Base-by-base conservation (phyloP, 1,140 invertebrate genomes). In the Holcopasites calliopsidis region DNA sequence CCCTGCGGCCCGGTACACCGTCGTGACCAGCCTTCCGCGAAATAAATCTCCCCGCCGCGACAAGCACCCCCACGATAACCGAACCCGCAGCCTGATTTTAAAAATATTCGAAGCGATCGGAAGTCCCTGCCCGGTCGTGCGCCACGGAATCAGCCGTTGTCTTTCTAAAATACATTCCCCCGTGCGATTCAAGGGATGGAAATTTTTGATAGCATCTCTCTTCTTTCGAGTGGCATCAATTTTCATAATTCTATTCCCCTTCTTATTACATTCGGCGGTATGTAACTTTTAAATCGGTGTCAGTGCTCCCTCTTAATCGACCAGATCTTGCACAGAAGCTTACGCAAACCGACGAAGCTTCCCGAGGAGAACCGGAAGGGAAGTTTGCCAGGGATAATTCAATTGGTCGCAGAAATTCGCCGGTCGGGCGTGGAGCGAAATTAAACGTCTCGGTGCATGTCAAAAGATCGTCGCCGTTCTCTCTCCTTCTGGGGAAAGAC, bases 371-470 rank as follows among this genome's bases (percentile, higher is more conserved):
- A 23, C 1, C 42, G 42, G 60, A 23, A 21, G 38, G 8, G 40
- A 79, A 78, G 78, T 80, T 80, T 38, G 68, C 58, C 44, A 55
- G n/a, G 31, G 57, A 50, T 50, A 50, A 66, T 78, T 76, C 73
- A 65, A 81, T 80, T 81, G 42, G 42, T 74, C 40, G 44, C 10
- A 64, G 75, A 58, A 50, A 65, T 69, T 58, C 40, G 28, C 42
- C n/a, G 18, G 35, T 5, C 33, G 21, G n/a, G 40, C 33, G 38
- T 18, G 10, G 40, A 11, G 54, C 35, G 21, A 62, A 80, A 80
- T 81, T 81, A 81, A 81, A 81, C 52, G 71, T 76, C 71, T 76
- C 57, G 58, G 49, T 33, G 68, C 64, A 76, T 65, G 77, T 80
- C 65, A 81, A 81, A 66, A 82, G 78, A 71, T 33, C 77, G 44